Conservation (phyloP, 2,113 vertebrate species). For the Camelus dromedarius region DNA sequence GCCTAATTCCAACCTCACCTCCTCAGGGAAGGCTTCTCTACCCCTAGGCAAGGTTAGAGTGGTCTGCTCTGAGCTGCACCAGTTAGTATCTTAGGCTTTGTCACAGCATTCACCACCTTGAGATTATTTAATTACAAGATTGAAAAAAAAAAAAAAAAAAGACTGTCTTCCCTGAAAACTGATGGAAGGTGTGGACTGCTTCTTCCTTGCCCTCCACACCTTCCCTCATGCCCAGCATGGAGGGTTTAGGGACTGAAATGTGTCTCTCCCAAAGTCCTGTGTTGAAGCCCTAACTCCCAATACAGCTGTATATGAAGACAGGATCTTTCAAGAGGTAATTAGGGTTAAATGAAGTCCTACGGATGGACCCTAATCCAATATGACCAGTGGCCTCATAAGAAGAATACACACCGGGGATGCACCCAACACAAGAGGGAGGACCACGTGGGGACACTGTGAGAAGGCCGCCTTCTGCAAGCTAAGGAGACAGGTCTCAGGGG, state of each 20-base stretch:
- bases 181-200: not conserved
- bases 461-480: rapidly evolving
- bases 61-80: not conserved
- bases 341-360: not conserved
- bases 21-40: not conserved
- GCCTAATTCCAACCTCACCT: not conserved
- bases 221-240: not conserved
- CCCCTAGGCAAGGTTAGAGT: not conserved
- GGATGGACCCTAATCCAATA: not conserved
- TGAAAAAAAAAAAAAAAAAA: no score
- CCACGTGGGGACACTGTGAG: rapidly evolving
- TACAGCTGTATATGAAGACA: not conserved
- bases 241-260: not conserved
- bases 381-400: not conserved
- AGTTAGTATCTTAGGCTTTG: not conserved
- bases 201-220: not conserved
- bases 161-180: not conserved
- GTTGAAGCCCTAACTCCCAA: not conserved
- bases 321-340: not conserved
- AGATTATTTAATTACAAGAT: not conserved
- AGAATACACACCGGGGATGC: rapidly evolving
- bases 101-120: not conserved
- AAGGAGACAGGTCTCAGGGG: not conserved
- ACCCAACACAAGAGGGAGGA: not conserved
- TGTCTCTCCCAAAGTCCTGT: not conserved